Conservation (phyloP, 2,888 invertebrate species). For the Drosophila barbarae region DNA sequence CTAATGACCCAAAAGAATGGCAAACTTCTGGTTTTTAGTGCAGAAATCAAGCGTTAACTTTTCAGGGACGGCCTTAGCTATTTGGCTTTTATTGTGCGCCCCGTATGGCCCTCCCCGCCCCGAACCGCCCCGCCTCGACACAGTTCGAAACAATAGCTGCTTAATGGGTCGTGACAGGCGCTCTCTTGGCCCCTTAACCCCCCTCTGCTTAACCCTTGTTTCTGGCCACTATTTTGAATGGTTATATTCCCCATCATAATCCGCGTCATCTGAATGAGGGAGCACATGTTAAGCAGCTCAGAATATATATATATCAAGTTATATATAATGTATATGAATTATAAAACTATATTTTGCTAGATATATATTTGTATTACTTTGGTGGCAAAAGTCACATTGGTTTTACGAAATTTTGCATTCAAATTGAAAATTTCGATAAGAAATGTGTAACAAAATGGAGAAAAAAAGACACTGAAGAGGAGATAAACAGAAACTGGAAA, state of each 20-base stretch:
- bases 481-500: background rate
- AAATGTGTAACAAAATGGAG: no score
- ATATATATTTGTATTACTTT: background rate
- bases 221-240: slow-evolving; percentile 9
- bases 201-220: background rate
- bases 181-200: background rate
- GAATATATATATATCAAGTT: background rate
- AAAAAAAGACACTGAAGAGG: background rate
- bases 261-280: background rate
- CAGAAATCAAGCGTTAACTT: slow-evolving; percentile 47
- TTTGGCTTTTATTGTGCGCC: slow-evolving; percentile 19
- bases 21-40: slow-evolving; percentile 62
- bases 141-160: slow-evolving; percentile 59
- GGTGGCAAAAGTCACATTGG: no score
- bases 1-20: slow-evolving; percentile 70
- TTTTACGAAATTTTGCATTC: slow-evolving; percentile 32
- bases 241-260: slow-evolving; percentile 3
- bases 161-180: slow-evolving; percentile 63
- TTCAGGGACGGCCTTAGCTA: slow-evolving; percentile 11
- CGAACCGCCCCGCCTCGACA: background rate
- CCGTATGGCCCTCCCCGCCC: no score
- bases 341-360: background rate
- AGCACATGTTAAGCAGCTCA: background rate
- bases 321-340: background rate
- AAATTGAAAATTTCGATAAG: background rate